Conservation (phyloP, 2,888 invertebrate species). For the Chirona hameri region DNA sequence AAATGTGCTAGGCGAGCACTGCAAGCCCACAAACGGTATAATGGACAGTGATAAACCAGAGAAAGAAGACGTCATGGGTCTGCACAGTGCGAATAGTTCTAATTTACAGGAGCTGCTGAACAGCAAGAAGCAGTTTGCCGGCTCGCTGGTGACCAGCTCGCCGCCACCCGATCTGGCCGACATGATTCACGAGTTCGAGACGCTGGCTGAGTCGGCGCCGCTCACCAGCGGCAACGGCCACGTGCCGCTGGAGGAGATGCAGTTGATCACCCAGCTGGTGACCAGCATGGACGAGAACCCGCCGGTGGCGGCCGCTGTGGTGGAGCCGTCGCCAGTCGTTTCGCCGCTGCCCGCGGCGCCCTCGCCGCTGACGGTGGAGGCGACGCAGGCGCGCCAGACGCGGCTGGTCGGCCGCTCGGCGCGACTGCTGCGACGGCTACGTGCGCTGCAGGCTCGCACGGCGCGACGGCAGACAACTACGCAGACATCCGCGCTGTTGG, state of each 20-base stretch:
- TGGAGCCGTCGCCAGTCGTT: slow-evolving; percentile 4
- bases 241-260: not conserved
- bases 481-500: slow-evolving; percentile 72
- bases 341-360: slow-evolving; percentile 29
- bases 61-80: slow-evolving; percentile 7
- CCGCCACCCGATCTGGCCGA: slow-evolving; percentile 5
- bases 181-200: not conserved
- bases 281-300: not conserved
- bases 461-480: slow-evolving; percentile 74
- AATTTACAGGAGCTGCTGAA: not conserved
- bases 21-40: not conserved
- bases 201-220: not conserved
- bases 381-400: slow-evolving; percentile 49
- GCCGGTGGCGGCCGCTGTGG: not conserved
- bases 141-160: not conserved
- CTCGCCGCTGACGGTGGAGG: slow-evolving; percentile 30
- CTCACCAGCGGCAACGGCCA: not conserved
- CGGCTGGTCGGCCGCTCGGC: slow-evolving; percentile 66
- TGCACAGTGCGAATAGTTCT: not conserved
- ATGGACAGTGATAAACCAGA: not conserved
- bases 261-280: not conserved
- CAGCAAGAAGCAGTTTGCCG: slow-evolving; percentile 8
- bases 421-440: slow-evolving; percentile 65
- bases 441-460: slow-evolving; percentile 69
- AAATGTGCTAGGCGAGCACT: slow-evolving; percentile 5